phyloP scores from a whole-genome alignment of 1,140 invertebrate species.

The Temnothorax longispinosus region DNA sequence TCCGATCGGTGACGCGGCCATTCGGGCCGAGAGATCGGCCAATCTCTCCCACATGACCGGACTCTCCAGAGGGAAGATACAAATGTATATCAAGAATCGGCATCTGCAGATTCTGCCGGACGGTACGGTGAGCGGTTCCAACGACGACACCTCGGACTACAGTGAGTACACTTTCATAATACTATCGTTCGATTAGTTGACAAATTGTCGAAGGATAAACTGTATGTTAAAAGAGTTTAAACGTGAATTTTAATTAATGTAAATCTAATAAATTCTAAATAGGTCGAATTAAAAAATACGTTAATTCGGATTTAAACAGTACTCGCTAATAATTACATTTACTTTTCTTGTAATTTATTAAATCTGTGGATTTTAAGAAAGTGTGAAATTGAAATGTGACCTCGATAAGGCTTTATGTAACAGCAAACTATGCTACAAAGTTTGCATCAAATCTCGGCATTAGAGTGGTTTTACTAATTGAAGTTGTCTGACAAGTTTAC shows the following conservation, averaged over 20 bases:
- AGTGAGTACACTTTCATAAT: slow-evolving; percentile 88
- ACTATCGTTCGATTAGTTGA: neutral
- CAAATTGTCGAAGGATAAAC: neutral
- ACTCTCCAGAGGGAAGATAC: slow-evolving; percentile 90
- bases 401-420: neutral
- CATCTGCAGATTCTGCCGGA: slow-evolving; percentile 92
- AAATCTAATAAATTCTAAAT: neutral
- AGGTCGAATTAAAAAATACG: neutral
- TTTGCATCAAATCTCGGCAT: neutral
- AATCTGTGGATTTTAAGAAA: neutral
- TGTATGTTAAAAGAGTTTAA: neutral
- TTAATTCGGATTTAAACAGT: neutral
- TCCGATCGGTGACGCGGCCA: slow-evolving; percentile 71
- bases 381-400: neutral
- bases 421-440: neutral
- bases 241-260: neutral
- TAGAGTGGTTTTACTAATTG: neutral
- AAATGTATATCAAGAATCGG: slow-evolving; percentile 92
- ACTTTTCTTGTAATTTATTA: neutral
- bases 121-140: slow-evolving; percentile 92
- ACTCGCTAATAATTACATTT: neutral
- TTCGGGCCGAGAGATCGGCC: slow-evolving; percentile 88
- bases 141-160: slow-evolving; percentile 91
- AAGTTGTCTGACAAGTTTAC: neutral
- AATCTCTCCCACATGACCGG: slow-evolving; percentile 91